phyloP scores from a whole-genome alignment of 2,888 invertebrate genomes.

The Apodemia mormo region DNA sequence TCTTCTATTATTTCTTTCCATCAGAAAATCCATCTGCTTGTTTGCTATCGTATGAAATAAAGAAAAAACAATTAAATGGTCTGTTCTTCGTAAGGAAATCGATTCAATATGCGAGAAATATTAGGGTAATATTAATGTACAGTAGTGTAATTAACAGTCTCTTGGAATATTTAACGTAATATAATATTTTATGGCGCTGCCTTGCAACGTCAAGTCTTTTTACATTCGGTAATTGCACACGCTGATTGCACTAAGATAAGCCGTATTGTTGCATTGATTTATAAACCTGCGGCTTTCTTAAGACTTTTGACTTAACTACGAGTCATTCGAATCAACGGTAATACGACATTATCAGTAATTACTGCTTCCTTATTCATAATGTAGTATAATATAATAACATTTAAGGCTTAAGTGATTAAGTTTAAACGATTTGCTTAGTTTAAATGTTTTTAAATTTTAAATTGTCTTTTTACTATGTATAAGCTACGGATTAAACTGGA shows the following conservation, averaged over 20 bases:
- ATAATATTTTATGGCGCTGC: constrained; percentile 4
- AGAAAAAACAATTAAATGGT: too few relatives aligned
- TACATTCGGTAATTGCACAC: constrained; percentile 13
- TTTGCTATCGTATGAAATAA: too few relatives aligned
- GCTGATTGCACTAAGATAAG: not conserved
- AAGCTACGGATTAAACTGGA: too few relatives aligned
- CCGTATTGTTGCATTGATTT: not conserved
- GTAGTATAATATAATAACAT: too few relatives aligned
- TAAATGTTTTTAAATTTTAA: too few relatives aligned
- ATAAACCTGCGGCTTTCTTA: not conserved
- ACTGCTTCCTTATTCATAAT: not conserved
- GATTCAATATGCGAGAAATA: not conserved
- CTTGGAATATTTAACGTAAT: not conserved
- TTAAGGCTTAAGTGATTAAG: not conserved
- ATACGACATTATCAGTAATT: not conserved
- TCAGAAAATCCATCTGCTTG: too few relatives aligned
- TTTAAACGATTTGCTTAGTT: not conserved
- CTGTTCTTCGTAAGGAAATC: too few relatives aligned
- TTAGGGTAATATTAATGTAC: not conserved
- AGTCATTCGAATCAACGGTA: not conserved
- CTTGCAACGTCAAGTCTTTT: constrained; percentile 10
- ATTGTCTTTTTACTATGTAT: too few relatives aligned
- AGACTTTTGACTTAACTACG: not conserved
- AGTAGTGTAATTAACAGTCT: not conserved
- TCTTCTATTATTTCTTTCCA: too few relatives aligned